Evolutionary conservation across 2,888 invertebrate genomes (phyloP).

Genomic region (Dilophus febrilis): DNA sequence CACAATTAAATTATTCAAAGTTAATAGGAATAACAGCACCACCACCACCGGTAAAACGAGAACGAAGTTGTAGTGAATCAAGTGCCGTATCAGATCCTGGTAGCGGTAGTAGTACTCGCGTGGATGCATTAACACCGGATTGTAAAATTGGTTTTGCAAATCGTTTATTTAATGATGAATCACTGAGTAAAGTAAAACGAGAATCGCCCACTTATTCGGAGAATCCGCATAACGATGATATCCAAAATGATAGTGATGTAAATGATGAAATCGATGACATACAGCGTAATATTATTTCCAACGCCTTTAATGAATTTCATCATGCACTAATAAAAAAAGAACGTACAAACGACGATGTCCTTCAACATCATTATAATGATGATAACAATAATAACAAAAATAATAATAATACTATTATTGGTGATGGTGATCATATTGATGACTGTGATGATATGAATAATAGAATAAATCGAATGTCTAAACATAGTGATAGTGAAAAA

Average conservation of each 20-base stretch:
- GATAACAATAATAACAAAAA: neutral
- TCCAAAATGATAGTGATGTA: slow-evolving; percentile 36
- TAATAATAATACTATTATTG: neutral
- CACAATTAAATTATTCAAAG: slow-evolving; percentile 42
- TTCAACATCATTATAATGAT: neutral
- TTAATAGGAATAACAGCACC: too few species aligned
- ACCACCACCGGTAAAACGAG: slow-evolving; percentile 43
- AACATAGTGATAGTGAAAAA: too few species aligned
- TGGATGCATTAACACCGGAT: slow-evolving; percentile 69
- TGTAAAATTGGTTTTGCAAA: slow-evolving; percentile 40
- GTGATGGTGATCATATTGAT: slow-evolving; percentile 13
- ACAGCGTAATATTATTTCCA: neutral
- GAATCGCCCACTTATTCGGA: too few species aligned
- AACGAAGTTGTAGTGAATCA: slow-evolving; percentile 74
- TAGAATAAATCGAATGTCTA: neutral
- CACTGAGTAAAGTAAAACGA: slow-evolving; percentile 21
- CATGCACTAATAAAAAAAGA: slow-evolving; percentile 4
- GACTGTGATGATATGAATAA: slow-evolving; percentile 2
- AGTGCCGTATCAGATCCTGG: slow-evolving; percentile 75
- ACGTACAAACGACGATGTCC: slow-evolving; percentile 16
- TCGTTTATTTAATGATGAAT: neutral
- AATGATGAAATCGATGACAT: slow-evolving; percentile 20
- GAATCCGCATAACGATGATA: slow-evolving; percentile 34
- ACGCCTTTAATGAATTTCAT: too few species aligned
- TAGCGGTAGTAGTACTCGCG: slow-evolving; percentile 46